Evolutionary conservation across 2,797 vertebrate species (phyloP), one percentile per base, ranked within the genome.

Genomic region (Muscicapa striata): DNA sequence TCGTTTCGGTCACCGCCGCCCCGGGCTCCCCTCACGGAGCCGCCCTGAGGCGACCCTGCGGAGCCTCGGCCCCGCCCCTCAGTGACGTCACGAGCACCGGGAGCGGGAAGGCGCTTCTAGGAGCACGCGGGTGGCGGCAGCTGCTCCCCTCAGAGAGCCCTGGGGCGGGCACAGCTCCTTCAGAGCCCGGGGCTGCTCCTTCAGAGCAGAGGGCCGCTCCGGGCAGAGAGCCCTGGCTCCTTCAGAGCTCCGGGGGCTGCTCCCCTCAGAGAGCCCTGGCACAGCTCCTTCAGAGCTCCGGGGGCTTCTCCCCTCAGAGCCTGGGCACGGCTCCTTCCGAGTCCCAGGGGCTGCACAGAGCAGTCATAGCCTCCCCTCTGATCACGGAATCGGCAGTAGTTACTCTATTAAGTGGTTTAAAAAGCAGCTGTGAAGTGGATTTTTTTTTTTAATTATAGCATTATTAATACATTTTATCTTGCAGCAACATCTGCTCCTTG

Each of bases 381-480:
- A 26, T 11, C 1, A 13, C 5, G 6, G 17, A 38, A 49, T 1
- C 3, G 0, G 29, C 49, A 26, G 38, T 4, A 8, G 18, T 21
- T 87, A 54, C 70, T 36, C 59, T 5, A 45, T 12, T 18, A 87
- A 68, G 27, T 8, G 15, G 18, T 29, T 52, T 15, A 72, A 92
- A 59, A 3, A 55, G 46, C 54, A 48, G 63, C 29, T 63, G 10
- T 79, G 62, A 79, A 66, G 7, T 57, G 89, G 87, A 95, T 67
- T 49, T 17, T 24, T 70, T 74, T 87, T 52, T 34, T 34, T 34
- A 34, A 87, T 90, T 84, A 83, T 36, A 82, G 86, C 52, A 40
- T 81, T 59, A 89, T 81, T 74, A 92, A 96, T 70, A 90, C 90
- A 84, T 30, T 86, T 95, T 43, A 58, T 68, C 70, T 93, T 2